A percentile compares a stretch with the other conserved stretches of the same genome.
Evolutionary conservation across 2,888 invertebrate species (phyloP).

Genomic region (Euphydryas editha): DNA sequence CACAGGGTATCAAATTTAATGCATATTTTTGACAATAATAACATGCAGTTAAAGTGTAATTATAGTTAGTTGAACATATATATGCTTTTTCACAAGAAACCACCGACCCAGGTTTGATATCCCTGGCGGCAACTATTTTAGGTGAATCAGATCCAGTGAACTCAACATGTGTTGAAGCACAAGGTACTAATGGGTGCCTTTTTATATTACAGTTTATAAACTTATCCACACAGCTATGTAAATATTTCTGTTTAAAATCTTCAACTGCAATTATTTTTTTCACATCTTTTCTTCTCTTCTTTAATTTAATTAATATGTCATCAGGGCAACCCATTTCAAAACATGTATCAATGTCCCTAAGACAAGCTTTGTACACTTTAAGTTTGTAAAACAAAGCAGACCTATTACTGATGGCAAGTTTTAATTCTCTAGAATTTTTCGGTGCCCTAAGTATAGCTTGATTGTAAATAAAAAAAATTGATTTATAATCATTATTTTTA

Average conservation of each 20-base stretch:
- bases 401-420: conserved; percentile 49
- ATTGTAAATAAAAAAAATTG: conserved; percentile 46
- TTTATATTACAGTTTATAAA: not conserved
- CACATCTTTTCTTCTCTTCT: conserved; percentile 36
- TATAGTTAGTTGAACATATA: conserved; percentile 30
- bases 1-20: conserved; percentile 49
- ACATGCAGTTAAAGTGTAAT: conserved; percentile 38
- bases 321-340: conserved; percentile 46
- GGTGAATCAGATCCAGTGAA: conserved; percentile 28
- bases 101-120: conserved; percentile 49
- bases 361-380: conserved; percentile 40
- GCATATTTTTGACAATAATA: conserved; percentile 47
- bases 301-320: conserved; percentile 44
- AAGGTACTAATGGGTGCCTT: conserved; percentile 42
- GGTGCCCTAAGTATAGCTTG: conserved; percentile 50
- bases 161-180: conserved; percentile 44
- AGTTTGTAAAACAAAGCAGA: conserved; percentile 46
- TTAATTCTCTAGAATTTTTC: conserved; percentile 43
- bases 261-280: not conserved
- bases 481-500: conserved; percentile 23
- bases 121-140: conserved; percentile 46
- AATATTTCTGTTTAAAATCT: not conserved
- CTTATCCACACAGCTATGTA: not conserved
- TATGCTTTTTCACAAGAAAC: conserved; percentile 47
- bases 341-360: conserved; percentile 48